phyloP scores from a whole-genome alignment of 2,888 invertebrate species.

The Meiosimyza platycephala region DNA sequence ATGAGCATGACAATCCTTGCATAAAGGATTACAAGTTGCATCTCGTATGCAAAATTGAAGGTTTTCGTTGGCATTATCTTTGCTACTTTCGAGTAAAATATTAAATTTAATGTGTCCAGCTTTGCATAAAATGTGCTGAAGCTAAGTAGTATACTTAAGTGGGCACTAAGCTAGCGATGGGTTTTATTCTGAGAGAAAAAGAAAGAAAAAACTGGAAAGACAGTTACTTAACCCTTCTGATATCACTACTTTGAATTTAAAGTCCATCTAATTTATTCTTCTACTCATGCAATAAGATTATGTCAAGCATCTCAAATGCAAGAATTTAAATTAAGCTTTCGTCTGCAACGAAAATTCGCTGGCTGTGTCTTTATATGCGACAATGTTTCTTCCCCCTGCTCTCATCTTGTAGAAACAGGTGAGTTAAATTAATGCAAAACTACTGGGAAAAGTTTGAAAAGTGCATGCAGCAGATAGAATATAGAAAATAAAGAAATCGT shows the following conservation, averaged over 20 bases:
- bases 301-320: conserved; percentile 10
- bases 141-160: background rate
- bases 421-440: conserved; percentile 21
- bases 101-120: conserved; percentile 16
- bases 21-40: background rate
- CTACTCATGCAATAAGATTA: conserved; percentile 4
- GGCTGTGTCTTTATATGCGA: too few relatives aligned
- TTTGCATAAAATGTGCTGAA: conserved; percentile 12
- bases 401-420: background rate
- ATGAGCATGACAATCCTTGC: background rate
- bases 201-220: background rate
- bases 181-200: background rate
- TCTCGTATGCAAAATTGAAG: background rate
- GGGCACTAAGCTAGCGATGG: too few relatives aligned
- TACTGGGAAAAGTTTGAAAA: conserved; percentile 4
- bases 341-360: background rate
- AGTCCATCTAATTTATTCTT: background rate
- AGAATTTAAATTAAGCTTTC: conserved; percentile 17
- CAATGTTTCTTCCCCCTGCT: background rate
- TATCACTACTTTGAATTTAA: conserved; percentile 14
- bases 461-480: background rate
- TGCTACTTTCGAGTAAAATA: conserved; percentile 4
- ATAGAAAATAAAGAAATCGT: background rate
- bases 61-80: background rate
- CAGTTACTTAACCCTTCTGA: too few relatives aligned